phyloP scores from a whole-genome alignment of 1,140 invertebrate species.

The Ditylenchus dipsaci region DNA sequence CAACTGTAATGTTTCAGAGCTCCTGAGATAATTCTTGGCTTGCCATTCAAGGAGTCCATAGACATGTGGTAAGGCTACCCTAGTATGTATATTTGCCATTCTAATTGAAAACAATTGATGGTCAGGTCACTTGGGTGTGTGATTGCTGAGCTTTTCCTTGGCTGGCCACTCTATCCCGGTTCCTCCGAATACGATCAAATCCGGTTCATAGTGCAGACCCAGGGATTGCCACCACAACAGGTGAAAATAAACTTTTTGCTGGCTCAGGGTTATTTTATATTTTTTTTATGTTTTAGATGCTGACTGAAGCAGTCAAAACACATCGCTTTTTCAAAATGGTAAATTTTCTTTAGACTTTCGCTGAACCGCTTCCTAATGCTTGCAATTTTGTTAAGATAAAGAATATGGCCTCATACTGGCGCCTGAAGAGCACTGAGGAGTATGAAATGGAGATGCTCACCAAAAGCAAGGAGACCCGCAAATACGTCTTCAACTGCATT shows the following conservation, averaged over 20 bases:
- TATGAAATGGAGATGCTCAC: constrained; percentile 94
- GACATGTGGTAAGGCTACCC: constrained; percentile 80
- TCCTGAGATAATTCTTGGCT: constrained; percentile 92
- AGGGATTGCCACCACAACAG: constrained; percentile 89
- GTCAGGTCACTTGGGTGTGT: constrained; percentile 91
- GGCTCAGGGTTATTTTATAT: neutral
- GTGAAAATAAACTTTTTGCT: no score
- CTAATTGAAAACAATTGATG: neutral
- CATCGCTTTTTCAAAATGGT: constrained; percentile 87
- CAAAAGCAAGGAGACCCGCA: constrained; percentile 97
- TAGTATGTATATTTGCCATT: neutral
- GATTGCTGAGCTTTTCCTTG: constrained; percentile 95
- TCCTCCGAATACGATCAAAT: constrained; percentile 99
- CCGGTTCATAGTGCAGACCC: constrained; percentile 81
- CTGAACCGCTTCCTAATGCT: neutral
- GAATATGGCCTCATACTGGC: constrained; percentile 42
- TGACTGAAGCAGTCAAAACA: constrained; percentile 97
- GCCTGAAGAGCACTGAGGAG: constrained; percentile 81
- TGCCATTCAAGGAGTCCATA: constrained; percentile 98
- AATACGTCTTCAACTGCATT: constrained; percentile 98
- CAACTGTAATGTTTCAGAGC: constrained; percentile 66
- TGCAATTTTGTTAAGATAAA: constrained; percentile 22
- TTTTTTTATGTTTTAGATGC: constrained; percentile 65
- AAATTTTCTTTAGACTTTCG: constrained; percentile 8
- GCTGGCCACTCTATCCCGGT: constrained; percentile 98